Conservation (phyloP, 2,888 invertebrate genomes). For the Baccha elongata region DNA sequence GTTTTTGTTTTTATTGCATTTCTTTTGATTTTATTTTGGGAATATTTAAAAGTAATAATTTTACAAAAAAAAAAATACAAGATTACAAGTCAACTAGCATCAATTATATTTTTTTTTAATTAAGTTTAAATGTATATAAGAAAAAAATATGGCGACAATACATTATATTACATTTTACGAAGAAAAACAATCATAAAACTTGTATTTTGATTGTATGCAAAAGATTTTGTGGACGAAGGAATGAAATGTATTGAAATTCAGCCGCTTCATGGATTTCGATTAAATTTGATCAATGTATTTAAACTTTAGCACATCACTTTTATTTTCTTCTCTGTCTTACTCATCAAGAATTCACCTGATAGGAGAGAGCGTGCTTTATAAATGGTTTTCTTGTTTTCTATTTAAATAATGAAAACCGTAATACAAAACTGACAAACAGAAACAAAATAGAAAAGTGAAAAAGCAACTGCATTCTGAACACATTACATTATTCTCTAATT, state of each 20-base stretch:
- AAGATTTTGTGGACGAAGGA: constrained; percentile 1
- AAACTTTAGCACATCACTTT: too few relatives aligned
- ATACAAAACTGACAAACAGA: neutral
- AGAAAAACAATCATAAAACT: constrained; percentile 16
- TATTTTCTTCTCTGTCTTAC: too few relatives aligned
- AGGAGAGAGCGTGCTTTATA: too few relatives aligned
- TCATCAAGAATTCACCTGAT: too few relatives aligned
- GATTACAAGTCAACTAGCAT: constrained; percentile 38
- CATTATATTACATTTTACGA: constrained; percentile 33
- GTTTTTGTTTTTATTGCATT: constrained; percentile 54
- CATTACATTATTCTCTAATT: neutral
- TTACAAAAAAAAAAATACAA: constrained; percentile 1
- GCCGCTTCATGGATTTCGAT: neutral
- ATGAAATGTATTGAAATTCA: constrained; percentile 29
- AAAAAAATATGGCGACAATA: constrained; percentile 44
- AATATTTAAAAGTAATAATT: neutral
- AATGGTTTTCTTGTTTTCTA: too few relatives aligned
- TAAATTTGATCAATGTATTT: too few relatives aligned
- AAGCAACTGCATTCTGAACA: constrained; percentile 15
- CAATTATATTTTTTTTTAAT: constrained; percentile 25
- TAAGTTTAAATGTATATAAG: constrained; percentile 3
- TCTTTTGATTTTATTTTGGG: constrained; percentile 19
- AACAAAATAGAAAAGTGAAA: neutral
- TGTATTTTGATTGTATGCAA: constrained; percentile 15
- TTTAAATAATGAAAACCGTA: too few relatives aligned